These are phyloP conservation scores for Dinoponera quadriceps DNA, from an alignment of 1,140 invertebrate species.

Conservation along the genomic window DNA sequence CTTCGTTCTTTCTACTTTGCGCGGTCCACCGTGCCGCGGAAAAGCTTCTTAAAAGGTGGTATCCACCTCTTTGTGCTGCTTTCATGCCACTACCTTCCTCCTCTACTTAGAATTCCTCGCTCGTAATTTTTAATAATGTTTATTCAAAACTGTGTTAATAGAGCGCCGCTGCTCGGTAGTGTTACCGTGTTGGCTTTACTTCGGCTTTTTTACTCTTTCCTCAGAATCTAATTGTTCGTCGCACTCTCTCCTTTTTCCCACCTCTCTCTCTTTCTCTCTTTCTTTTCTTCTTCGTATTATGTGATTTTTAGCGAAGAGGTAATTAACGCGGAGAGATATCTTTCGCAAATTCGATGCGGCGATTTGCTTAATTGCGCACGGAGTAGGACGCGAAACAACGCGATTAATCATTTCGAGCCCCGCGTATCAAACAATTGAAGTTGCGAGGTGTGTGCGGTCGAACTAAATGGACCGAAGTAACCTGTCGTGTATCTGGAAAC, in stretches of 20 bases:
- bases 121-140: conserved; percentile 61
- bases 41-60: conserved; percentile 45
- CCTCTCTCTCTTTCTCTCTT: no score
- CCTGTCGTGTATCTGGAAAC: conserved; percentile 56
- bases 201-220: background rate
- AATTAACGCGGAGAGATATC: background rate
- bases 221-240: conserved; percentile 11
- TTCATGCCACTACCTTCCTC: conserved; percentile 11
- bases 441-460: conserved; percentile 29
- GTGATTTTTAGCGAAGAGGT: background rate
- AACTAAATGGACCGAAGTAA: conserved; percentile 56
- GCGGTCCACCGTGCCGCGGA: conserved; percentile 33
- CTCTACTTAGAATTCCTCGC: conserved; percentile 34
- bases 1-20: conserved; percentile 40
- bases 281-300: background rate
- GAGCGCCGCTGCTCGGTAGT: background rate
- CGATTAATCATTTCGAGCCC: conserved; percentile 59
- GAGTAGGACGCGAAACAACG: conserved; percentile 45
- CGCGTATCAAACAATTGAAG: conserved; percentile 61
- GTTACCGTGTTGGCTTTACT: conserved; percentile 36
- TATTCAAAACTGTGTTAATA: conserved; percentile 54
- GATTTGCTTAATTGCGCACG: conserved; percentile 47
- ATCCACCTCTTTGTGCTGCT: conserved; percentile 29
- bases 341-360: background rate
- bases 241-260: no score